These are phyloP conservation scores for Habroteleia sp. DNA, from an alignment of 2,888 invertebrate genomes.

Conservation along the genomic window DNA sequence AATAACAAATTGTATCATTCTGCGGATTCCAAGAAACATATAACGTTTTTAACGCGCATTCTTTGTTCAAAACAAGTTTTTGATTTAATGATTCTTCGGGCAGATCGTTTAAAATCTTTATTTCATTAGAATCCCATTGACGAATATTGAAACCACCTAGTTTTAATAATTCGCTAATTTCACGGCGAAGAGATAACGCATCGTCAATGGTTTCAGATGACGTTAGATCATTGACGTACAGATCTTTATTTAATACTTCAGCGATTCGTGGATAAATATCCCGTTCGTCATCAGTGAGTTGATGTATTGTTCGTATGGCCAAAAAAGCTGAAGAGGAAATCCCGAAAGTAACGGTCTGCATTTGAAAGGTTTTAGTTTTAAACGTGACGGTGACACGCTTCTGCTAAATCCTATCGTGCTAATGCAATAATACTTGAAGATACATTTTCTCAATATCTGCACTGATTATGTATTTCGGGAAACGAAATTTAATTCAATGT, in stretches of 20 bases:
- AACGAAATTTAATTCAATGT: conserved; percentile 1
- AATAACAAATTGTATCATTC: neutral
- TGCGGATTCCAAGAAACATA: neutral
- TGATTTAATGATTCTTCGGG: neutral
- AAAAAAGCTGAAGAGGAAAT: no score
- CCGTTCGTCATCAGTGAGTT: neutral
- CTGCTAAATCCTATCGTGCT: conserved; percentile 9
- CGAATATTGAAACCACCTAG: neutral
- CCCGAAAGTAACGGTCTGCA: no score
- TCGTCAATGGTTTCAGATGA: neutral
- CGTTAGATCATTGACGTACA: neutral
- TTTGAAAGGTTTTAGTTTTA: no score
- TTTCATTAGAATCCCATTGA: neutral
- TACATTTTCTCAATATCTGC: conserved; percentile 28
- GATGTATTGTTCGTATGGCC: neutral
- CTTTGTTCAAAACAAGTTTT: neutral
- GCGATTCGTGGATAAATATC: neutral
- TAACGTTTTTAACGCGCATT: neutral
- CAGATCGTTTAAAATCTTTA: neutral
- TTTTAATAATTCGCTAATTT: no score
- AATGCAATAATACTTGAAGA: neutral
- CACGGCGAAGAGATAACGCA: neutral
- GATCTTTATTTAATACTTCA: neutral
- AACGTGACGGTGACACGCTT: conserved; percentile 1
- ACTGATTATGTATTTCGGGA: neutral